Evolutionary conservation across 1,140 invertebrate species (phyloP), one percentile per base, ranked within the genome.

Genomic region (Heliconius congener): DNA sequence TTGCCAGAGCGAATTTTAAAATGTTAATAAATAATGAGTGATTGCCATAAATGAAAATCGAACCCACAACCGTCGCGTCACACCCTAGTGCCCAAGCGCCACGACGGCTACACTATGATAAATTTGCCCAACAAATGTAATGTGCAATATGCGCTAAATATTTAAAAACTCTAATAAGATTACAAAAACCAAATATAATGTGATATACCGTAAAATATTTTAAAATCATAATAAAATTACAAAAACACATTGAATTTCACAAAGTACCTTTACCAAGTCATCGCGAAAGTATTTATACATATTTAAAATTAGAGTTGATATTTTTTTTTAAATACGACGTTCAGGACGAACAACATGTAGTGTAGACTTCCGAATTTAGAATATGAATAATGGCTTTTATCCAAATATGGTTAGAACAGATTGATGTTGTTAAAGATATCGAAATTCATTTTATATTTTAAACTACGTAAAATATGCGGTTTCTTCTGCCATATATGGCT

Each of bases 381-480:
- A 66, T 66, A 66, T 66, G 30, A 66, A 66, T 66, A 66, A 27
- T 66, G 60, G 27, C 60, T 66, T 60, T 66, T 30, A 66, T 66
- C 60, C 60, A 66, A 66, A 66, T 66, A 16, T 30, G 60, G 60
- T 30, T 30, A 30, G 23, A 16, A 23, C 60, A 66, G 23, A 66
- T 66, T 66, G 30, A 30, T 27, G 23, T 66, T 8, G 60, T 66
- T 27, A 66, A 66, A 27, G 9, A 4, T 18, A 30, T 66, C 60
- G 27, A 66, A 27, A 66, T 66, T 27, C 60, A 66, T 66, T 66
- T 66, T 27, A 30, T 27, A 66, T 9, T 66, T 27, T 16, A 27
- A 66, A 30, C 23, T 66, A 66, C 3, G 11, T 66, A 27, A 66
- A 66, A 27, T 66, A 66, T 66, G 23, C 57, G n/a, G 23, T 66